These are phyloP conservation scores for Heliconius sara DNA, from an alignment of 2,888 invertebrate genomes.

Conservation along the genomic window DNA sequence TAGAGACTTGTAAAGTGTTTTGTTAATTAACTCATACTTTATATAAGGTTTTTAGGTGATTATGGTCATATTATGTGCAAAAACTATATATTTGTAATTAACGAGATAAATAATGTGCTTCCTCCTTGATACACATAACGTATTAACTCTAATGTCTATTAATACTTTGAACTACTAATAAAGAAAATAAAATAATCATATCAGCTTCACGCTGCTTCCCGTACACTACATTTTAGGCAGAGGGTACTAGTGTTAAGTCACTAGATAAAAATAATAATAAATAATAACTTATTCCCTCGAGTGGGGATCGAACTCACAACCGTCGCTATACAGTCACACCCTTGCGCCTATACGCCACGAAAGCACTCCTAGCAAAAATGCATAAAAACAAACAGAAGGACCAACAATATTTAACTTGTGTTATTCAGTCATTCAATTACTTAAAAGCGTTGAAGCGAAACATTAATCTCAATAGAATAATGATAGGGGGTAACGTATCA, in stretches of 20 bases:
- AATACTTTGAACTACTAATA: not conserved
- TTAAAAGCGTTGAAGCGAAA: conserved; percentile 40
- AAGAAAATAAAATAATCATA: not conserved
- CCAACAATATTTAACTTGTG: not conserved
- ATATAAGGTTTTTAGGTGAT: conserved; percentile 18
- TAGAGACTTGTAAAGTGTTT: conserved; percentile 39
- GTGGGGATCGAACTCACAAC: no score
- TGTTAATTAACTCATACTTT: conserved; percentile 32
- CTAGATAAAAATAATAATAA: no score
- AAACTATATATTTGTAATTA: not conserved
- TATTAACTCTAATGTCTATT: not conserved
- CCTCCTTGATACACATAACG: not conserved
- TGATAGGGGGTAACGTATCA: conserved; percentile 67
- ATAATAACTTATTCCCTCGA: no score
- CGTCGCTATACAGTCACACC: no score
- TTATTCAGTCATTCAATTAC: conserved; percentile 27
- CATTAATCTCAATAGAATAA: conserved; percentile 61
- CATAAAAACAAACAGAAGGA: not conserved
- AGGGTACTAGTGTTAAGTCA: no score
- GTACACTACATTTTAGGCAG: no score
- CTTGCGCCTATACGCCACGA: no score
- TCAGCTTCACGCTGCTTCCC: no score
- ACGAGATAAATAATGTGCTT: not conserved
- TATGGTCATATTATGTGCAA: not conserved
- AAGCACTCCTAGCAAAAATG: not conserved